Conservation (phyloP, 2,888 invertebrate genomes). For the Synanthedon myopaeformis region DNA sequence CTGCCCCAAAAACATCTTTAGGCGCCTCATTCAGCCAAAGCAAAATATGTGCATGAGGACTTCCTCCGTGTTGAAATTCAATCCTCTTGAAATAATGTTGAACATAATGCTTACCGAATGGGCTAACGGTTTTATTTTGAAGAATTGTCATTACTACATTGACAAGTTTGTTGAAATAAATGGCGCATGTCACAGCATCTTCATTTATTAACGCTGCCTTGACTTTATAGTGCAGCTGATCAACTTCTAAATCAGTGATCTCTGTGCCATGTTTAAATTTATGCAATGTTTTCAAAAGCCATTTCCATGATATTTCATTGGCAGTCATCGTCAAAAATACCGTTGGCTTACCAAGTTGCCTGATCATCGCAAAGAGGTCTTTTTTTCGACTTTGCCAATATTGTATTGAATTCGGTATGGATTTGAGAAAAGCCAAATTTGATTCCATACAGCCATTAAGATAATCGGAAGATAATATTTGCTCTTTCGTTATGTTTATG, state of each 20-base stretch:
- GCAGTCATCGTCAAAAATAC: constrained; percentile 36
- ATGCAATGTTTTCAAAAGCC: constrained; percentile 23
- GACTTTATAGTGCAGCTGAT: constrained; percentile 11
- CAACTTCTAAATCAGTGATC: constrained; percentile 12
- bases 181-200: constrained; percentile 24
- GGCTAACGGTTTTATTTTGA: constrained; percentile 12
- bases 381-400: constrained; percentile 32
- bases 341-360: constrained; percentile 34
- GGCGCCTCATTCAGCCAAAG: constrained; percentile 31
- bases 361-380: constrained; percentile 40
- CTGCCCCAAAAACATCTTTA: constrained; percentile 12
- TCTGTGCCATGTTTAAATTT: constrained; percentile 21
- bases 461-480: constrained; percentile 22
- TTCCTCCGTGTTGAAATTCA: constrained; percentile 32
- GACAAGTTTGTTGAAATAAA: constrained; percentile 32
- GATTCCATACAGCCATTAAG: constrained; percentile 22
- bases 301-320: constrained; percentile 30
- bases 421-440: constrained; percentile 28
- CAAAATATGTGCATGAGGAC: constrained; percentile 27
- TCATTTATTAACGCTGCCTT: constrained; percentile 19
- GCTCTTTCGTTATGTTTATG: constrained; percentile 20
- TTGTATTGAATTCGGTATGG: constrained; percentile 30
- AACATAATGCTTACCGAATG: constrained; percentile 23
- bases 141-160: constrained; percentile 17
- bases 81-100: constrained; percentile 24